Evolutionary conservation across 2,888 invertebrate genomes (phyloP).

Genomic region (Hecatera dysodea): DNA sequence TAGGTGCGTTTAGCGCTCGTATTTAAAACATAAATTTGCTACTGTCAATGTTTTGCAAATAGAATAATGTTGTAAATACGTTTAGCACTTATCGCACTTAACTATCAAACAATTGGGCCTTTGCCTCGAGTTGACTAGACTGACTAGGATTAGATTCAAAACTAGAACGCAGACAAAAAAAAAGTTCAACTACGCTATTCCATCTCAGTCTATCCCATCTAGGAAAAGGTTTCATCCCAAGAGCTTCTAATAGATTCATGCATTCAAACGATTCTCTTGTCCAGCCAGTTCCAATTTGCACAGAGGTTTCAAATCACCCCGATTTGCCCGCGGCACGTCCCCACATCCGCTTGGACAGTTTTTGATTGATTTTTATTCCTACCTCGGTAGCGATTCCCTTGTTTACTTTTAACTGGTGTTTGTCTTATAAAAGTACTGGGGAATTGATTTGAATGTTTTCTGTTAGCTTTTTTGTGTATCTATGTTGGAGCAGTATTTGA

Average conservation of each 20-base stretch:
- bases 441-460: conserved; percentile 34
- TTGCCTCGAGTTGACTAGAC: neutral
- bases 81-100: no score
- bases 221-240: conserved; percentile 10
- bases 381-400: conserved; percentile 44
- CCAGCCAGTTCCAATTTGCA: conserved; percentile 72
- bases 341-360: conserved; percentile 53
- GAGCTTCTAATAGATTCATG: conserved; percentile 34
- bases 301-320: conserved; percentile 69
- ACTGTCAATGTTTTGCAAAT: neutral
- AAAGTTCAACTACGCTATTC: neutral
- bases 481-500: conserved; percentile 6
- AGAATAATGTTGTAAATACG: neutral
- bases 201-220: neutral
- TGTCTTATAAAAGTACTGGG: conserved; percentile 38
- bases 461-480: conserved; percentile 4
- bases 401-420: conserved; percentile 49
- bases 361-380: conserved; percentile 59
- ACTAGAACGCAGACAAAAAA: neutral
- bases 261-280: conserved; percentile 34
- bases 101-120: no score
- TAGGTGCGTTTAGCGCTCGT: no score
- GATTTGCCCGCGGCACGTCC: conserved; percentile 49
- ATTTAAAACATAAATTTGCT: no score
- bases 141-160: neutral